These are phyloP conservation scores for Salticus scenicus DNA, from an alignment of 2,888 invertebrate genomes.

Conservation along the genomic window DNA sequence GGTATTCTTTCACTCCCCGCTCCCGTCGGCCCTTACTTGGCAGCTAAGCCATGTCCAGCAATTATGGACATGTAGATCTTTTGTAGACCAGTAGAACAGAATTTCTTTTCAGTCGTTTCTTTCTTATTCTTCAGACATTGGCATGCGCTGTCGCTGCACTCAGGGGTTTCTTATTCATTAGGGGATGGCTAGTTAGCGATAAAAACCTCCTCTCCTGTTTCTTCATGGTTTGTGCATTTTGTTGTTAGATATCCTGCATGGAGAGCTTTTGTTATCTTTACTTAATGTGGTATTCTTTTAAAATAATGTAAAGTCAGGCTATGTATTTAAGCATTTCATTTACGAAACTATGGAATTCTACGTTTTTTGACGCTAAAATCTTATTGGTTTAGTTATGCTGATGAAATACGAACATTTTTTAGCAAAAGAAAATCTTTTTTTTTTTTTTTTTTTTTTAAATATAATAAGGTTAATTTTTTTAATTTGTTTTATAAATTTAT, in stretches of 20 bases:
- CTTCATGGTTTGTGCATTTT: neutral
- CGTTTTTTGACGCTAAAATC: no score
- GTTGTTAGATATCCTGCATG: neutral
- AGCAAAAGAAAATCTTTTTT: no score
- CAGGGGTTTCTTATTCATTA: neutral
- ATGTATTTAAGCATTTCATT: no score
- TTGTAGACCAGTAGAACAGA: constrained; percentile 44
- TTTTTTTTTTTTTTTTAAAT: no score
- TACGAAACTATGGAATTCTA: no score
- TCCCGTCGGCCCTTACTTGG: constrained; percentile 66
- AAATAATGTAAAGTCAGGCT: no score
- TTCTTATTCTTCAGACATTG: neutral
- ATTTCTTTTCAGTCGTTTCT: neutral
- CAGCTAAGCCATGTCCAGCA: constrained; percentile 68
- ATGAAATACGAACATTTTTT: no score
- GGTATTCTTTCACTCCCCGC: constrained; percentile 32
- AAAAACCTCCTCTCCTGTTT: neutral
- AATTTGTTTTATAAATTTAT: no score
- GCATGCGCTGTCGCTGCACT: neutral
- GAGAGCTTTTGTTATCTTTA: neutral
- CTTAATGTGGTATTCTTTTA: no score
- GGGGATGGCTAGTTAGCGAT: neutral
- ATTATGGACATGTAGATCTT: constrained; percentile 54
- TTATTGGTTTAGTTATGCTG: no score
- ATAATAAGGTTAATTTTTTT: no score